Conservation (phyloP, 2,797 vertebrate species). For the Petrocephalus sullivani region DNA sequence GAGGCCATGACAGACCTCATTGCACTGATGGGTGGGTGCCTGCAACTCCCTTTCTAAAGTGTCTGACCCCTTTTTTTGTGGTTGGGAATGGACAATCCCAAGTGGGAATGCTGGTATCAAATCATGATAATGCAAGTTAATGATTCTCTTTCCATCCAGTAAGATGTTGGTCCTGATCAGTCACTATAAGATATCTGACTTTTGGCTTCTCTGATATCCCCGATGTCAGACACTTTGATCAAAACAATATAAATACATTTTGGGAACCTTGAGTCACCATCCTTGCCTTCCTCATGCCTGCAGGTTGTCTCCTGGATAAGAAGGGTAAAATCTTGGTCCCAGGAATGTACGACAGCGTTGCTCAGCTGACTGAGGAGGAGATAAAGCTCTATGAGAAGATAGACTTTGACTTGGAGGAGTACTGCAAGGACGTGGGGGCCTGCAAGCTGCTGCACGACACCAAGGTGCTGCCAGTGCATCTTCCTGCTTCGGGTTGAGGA, state of each 20-base stretch:
- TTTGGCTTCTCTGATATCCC: no score
- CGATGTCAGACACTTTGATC: background rate
- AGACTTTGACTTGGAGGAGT: conserved; percentile 86
- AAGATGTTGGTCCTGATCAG: background rate
- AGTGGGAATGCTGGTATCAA: background rate
- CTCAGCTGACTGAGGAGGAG: conserved; percentile 74
- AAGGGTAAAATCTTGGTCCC: conserved; percentile 79
- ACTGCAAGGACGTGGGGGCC: conserved; percentile 75
- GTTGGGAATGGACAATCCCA: background rate
- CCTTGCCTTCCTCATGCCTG: background rate
- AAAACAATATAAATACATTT: no score
- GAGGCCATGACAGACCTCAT: conserved; percentile 95
- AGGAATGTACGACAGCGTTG: conserved; percentile 73
- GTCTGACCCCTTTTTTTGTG: background rate
- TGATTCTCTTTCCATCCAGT: background rate
- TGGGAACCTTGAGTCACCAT: background rate
- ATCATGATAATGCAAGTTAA: background rate
- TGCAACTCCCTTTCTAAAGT: background rate
- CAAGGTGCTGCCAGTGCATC: conserved; percentile 62
- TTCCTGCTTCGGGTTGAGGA: background rate
- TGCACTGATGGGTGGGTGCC: conserved; percentile 75
- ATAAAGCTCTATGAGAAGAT: conserved; percentile 77
- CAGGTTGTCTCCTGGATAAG: conserved; percentile 76
- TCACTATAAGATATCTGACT: background rate
- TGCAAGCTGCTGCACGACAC: conserved; percentile 65